Percentiles rank a stretch among this genome's conserved stretches.
Evolutionary conservation across 23 tunicate species (phyloP).

Genomic region (Oikopleura dioica): DNA sequence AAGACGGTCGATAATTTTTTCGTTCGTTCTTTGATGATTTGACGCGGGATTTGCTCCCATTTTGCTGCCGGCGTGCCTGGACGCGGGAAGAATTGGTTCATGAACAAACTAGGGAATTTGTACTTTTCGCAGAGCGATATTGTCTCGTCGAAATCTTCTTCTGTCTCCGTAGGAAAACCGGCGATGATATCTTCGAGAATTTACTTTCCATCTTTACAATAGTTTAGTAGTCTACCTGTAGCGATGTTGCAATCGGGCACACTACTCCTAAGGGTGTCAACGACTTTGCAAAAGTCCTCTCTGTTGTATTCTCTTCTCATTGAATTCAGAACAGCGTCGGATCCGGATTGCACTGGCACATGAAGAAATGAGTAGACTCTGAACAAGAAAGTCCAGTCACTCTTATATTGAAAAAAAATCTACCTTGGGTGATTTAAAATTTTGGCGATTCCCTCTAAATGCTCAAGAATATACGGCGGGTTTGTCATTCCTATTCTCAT

Average conservation of each 20-base stretch:
- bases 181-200: conserved; percentile 41
- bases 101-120: conserved; percentile 70
- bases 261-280: conserved; percentile 27
- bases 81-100: conserved; percentile 89
- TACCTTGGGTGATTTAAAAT: conserved; percentile 66
- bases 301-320: conserved; percentile 73
- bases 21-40: conserved; percentile 73
- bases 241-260: conserved; percentile 78
- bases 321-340: conserved; percentile 46
- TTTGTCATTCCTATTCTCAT: conserved; percentile 95
- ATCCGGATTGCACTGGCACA: conserved; percentile 87
- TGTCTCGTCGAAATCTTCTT: conserved; percentile 89
- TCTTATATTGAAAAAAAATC: no score
- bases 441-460: conserved; percentile 64
- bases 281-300: conserved; percentile 60
- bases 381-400: no score
- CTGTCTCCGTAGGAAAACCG: conserved; percentile 86
- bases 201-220: not conserved
- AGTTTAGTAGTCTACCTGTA: conserved; percentile 16
- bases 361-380: conserved; percentile 92
- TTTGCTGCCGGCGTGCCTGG: conserved; percentile 96
- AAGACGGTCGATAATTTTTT: conserved; percentile 60
- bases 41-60: conserved; percentile 75
- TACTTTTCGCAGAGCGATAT: conserved; percentile 46
- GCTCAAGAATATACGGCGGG: conserved; percentile 94